phyloP scores from a whole-genome alignment of 2,113 vertebrate genomes.

The Rynchops niger region DNA sequence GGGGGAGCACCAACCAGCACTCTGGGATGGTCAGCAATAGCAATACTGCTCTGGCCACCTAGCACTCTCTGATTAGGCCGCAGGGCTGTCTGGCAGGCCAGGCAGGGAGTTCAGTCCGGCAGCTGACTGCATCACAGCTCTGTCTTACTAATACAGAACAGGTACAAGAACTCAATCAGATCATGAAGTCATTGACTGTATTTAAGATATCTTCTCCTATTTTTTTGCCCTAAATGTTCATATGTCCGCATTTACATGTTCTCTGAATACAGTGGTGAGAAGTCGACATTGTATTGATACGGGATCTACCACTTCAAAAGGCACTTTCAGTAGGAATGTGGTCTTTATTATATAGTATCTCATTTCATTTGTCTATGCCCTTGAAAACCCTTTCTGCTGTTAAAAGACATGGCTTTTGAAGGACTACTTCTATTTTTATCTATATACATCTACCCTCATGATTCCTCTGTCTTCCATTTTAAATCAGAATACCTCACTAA shows the following conservation, averaged over 20 bases:
- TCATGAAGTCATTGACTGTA: neutral
- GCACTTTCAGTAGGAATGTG: neutral
- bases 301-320: neutral
- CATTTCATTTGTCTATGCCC: neutral
- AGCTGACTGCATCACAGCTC: neutral
- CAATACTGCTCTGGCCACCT: neutral
- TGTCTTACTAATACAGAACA: neutral
- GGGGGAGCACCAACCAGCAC: neutral
- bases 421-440: neutral
- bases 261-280: neutral
- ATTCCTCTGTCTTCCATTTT: neutral
- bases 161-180: neutral
- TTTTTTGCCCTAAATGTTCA: neutral
- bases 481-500: conserved; percentile 4
- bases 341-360: neutral
- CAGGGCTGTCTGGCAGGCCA: neutral
- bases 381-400: neutral
- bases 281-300: neutral
- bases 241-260: neutral
- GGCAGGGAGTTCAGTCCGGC: neutral
- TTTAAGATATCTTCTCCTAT: neutral
- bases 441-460: neutral
- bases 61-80: neutral
- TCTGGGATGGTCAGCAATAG: neutral
- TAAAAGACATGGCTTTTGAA: neutral